Percentiles rank a stretch among this genome's conserved stretches.
These are phyloP conservation scores for Elaphurus davidianus DNA, from an alignment of 2,113 vertebrate species.

Conservation along the genomic window DNA sequence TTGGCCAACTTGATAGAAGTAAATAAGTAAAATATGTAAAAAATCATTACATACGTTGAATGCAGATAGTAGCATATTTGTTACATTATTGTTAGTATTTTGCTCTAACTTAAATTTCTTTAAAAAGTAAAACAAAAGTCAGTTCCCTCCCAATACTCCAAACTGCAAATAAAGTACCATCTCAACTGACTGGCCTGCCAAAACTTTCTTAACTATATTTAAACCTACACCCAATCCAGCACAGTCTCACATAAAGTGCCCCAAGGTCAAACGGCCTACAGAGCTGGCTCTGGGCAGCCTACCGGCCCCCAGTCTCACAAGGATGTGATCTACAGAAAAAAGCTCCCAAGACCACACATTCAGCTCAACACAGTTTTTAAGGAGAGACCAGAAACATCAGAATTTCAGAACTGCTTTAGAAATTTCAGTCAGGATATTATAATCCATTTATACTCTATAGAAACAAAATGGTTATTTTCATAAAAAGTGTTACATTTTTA, in stretches of 20 bases:
- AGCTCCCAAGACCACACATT: not conserved
- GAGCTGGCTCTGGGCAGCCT: not conserved
- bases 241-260: not conserved
- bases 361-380: not conserved
- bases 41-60: not conserved
- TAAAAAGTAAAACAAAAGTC: not conserved
- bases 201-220: not conserved
- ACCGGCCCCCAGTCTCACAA: not conserved
- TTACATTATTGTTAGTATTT: not conserved
- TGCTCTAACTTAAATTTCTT: not conserved
- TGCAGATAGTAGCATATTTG: not conserved
- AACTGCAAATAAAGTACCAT: not conserved
- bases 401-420: not conserved
- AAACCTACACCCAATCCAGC: not conserved
- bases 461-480: conserved; percentile 19
- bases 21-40: not conserved
- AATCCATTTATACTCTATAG: not conserved
- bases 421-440: not conserved
- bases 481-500: not conserved
- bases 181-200: not conserved
- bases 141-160: not conserved
- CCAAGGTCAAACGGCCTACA: not conserved
- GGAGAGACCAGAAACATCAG: not conserved
- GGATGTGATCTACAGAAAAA: not conserved
- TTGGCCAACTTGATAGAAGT: not conserved